phyloP scores from a whole-genome alignment of 37 sponge, comb jelly and placozoan genomes.

The Bolinopsis microptera region DNA sequence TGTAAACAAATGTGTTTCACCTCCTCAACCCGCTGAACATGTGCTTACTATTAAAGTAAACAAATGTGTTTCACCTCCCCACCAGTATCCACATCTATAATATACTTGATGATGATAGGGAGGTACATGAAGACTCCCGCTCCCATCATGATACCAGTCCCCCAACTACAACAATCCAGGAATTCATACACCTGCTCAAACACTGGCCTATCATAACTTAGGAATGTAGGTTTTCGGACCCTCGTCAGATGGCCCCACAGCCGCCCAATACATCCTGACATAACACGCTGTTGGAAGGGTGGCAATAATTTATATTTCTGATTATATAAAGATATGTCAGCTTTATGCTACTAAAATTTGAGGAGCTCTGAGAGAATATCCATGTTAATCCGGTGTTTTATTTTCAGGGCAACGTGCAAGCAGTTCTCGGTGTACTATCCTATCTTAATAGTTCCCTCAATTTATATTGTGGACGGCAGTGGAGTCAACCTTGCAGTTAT shows the following conservation, averaged over 20 bases:
- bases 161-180: constrained; percentile 7
- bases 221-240: not conserved
- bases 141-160: constrained; percentile 19
- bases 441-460: constrained; percentile 34
- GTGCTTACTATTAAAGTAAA: too few species aligned
- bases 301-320: too few species aligned
- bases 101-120: not conserved
- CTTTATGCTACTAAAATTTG: too few species aligned
- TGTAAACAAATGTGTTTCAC: too few species aligned
- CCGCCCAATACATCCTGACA: not conserved
- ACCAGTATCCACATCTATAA: too few species aligned
- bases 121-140: constrained; percentile 11
- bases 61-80: too few species aligned
- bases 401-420: constrained; percentile 2
- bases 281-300: too few species aligned
- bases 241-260: not conserved
- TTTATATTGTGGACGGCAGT: not conserved
- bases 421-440: constrained; percentile 60
- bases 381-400: not conserved
- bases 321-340: too few species aligned
- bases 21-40: too few species aligned
- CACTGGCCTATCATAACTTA: not conserved
- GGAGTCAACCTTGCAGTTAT: constrained; percentile 16
- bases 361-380: too few species aligned
- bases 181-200: constrained; percentile 6